Percentiles rank a stretch among this genome's conserved stretches.
phyloP scores from a whole-genome alignment of 2,113 vertebrate genomes.

The Lanius ludovicianus region DNA sequence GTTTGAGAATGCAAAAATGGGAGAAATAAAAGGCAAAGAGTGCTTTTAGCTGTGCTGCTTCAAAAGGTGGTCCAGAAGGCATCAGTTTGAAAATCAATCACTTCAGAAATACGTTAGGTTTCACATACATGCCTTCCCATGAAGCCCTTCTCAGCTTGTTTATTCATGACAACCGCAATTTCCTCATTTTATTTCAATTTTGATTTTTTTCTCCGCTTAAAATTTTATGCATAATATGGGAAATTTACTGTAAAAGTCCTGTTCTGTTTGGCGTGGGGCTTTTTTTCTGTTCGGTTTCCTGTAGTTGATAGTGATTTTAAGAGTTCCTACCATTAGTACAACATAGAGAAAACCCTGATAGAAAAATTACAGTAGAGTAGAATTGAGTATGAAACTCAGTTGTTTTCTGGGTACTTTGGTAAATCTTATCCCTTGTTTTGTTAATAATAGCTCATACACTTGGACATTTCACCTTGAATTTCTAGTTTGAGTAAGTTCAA shows the following conservation, averaged over 20 bases:
- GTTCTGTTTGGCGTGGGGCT: not conserved
- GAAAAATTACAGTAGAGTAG: not conserved
- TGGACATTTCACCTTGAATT: constrained; percentile 10
- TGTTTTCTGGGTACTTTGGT: not conserved
- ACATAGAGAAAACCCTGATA: not conserved
- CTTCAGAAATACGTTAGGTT: not conserved
- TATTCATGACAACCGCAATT: not conserved
- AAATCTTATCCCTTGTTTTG: not conserved
- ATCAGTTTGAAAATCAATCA: not conserved
- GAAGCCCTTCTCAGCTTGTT: not conserved
- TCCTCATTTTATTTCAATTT: constrained; percentile 18
- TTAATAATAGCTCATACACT: not conserved
- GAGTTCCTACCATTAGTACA: not conserved
- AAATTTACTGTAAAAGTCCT: not conserved
- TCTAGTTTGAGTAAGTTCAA: not conserved
- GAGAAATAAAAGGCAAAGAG: not conserved
- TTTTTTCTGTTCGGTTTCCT: not conserved
- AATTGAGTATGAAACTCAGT: not conserved
- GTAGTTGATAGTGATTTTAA: not conserved
- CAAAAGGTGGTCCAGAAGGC: not conserved
- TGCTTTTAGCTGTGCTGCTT: not conserved
- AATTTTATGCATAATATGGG: not conserved
- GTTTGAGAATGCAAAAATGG: not conserved
- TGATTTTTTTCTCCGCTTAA: not conserved
- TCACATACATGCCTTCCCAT: not conserved